phyloP scores from a whole-genome alignment of 2,797 vertebrate genomes.

The Lophius americanus region DNA sequence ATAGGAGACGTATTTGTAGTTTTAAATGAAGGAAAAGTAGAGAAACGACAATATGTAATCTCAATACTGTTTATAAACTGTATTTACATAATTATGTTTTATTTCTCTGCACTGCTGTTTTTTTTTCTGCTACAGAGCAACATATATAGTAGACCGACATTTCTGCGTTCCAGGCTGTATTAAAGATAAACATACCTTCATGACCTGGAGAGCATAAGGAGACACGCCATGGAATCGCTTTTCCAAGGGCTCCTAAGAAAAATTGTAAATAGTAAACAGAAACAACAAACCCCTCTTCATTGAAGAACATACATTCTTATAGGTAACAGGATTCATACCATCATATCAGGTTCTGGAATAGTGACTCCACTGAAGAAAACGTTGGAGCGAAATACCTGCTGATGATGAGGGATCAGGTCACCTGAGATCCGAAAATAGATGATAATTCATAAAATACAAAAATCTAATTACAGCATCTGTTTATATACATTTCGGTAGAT shows the following conservation, averaged over 20 bases:
- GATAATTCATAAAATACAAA: background rate
- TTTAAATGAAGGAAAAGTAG: background rate
- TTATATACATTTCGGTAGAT: background rate
- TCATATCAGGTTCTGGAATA: constrained; percentile 88
- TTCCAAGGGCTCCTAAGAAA: constrained; percentile 86
- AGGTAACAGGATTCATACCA: constrained; percentile 59
- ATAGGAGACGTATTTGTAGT: background rate
- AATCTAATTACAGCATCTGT: background rate
- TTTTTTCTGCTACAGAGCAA: background rate
- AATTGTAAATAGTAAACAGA: background rate
- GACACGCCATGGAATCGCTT: constrained; percentile 83
- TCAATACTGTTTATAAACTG: background rate
- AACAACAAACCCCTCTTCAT: background rate
- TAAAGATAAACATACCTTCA: constrained; percentile 81
- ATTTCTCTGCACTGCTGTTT: background rate
- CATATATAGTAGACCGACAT: background rate
- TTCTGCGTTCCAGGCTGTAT: background rate
- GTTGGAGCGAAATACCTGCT: constrained; percentile 89
- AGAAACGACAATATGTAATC: background rate
- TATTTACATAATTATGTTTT: background rate
- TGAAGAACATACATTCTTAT: background rate
- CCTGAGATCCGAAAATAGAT: constrained; percentile 70
- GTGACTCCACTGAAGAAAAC: constrained; percentile 90
- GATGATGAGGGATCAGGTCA: constrained; percentile 90
- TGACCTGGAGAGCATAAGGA: constrained; percentile 80